Conservation (phyloP, 2,113 vertebrate genomes). For the Prinia subflava region DNA sequence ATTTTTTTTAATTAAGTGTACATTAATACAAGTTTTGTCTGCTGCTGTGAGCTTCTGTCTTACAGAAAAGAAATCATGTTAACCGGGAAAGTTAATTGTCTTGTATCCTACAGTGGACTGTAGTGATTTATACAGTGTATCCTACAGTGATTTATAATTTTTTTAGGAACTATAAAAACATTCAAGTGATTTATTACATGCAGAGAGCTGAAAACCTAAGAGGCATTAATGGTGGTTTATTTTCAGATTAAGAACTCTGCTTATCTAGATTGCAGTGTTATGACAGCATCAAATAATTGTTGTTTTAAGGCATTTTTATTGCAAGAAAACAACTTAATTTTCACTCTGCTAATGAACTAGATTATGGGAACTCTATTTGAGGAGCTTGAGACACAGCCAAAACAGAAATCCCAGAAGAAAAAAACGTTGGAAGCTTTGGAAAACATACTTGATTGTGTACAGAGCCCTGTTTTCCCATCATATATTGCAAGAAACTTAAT, state of each 20-base stretch:
- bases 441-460: constrained; percentile 75
- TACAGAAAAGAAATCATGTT: neutral
- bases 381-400: constrained; percentile 57
- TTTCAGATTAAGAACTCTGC: neutral
- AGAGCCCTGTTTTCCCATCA: constrained; percentile 76
- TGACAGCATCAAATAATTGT: neutral
- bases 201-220: neutral
- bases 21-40: neutral
- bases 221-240: neutral
- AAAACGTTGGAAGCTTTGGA: constrained; percentile 73
- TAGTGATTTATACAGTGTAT: neutral
- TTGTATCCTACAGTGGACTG: neutral
- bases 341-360: constrained; percentile 59
- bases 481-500: constrained; percentile 80
- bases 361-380: constrained; percentile 77
- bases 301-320: neutral
- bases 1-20: neutral
- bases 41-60: neutral
- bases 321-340: neutral
- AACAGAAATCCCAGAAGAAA: constrained; percentile 66
- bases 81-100: neutral
- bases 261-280: neutral
- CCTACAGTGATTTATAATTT: neutral
- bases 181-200: neutral
- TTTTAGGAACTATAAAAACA: neutral